These are phyloP conservation scores for Zoanthus solanderi DNA, from an alignment of 92 coral and sea anemone genomes.

Conservation along the genomic window DNA sequence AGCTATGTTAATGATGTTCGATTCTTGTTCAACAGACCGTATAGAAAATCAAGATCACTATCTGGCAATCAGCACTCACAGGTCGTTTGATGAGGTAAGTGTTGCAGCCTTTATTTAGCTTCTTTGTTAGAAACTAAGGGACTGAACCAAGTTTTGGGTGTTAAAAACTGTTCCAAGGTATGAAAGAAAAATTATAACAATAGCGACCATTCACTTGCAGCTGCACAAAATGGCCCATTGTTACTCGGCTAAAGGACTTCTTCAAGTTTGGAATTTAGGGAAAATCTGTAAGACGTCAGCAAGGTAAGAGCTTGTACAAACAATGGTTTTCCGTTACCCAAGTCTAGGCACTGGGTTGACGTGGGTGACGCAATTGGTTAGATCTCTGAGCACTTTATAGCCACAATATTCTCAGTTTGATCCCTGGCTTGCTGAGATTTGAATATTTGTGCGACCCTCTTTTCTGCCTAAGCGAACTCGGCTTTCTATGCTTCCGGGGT, in stretches of 20 bases:
- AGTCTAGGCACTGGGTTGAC: too few species aligned
- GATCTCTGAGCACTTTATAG: too few species aligned
- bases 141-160: background rate
- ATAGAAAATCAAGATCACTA: conserved; percentile 64
- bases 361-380: too few species aligned
- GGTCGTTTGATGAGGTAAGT: conserved; percentile 78
- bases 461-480: too few species aligned
- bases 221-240: conserved; percentile 56
- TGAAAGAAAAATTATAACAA: too few species aligned
- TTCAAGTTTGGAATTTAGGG: conserved; percentile 90
- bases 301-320: conserved; percentile 49
- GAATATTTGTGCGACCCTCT: too few species aligned
- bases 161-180: background rate
- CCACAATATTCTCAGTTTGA: too few species aligned
- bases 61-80: conserved; percentile 83
- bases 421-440: too few species aligned
- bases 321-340: too few species aligned
- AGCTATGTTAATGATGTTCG: background rate
- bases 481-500: too few species aligned
- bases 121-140: background rate
- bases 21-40: conserved; percentile 50
- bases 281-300: conserved; percentile 59
- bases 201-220: conserved; percentile 38
- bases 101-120: background rate
- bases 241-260: conserved; percentile 72